phyloP scores from a whole-genome alignment of 2,113 vertebrate species.

The Sisor rabdophorus region DNA sequence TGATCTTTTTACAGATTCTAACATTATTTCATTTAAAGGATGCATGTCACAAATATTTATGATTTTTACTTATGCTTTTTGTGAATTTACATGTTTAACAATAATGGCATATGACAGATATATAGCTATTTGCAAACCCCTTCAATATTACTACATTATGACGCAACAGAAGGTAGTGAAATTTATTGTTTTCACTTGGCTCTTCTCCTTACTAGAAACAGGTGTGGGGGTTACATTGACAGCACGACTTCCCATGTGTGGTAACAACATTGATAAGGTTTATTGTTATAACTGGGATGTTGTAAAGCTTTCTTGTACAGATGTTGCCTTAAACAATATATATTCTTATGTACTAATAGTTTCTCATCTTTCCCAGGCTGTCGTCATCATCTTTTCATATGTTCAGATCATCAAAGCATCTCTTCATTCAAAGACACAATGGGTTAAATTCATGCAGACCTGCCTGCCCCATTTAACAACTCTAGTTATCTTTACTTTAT shows the following conservation, averaged over 20 bases:
- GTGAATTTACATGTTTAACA: constrained; percentile 63
- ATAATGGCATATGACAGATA: constrained; percentile 71
- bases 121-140: constrained; percentile 65
- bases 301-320: constrained; percentile 58
- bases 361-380: constrained; percentile 36
- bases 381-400: constrained; percentile 45
- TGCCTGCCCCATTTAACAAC: constrained; percentile 45
- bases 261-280: constrained; percentile 58
- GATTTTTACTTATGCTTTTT: constrained; percentile 43
- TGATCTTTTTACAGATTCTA: constrained; percentile 56
- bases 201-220: constrained; percentile 16
- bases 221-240: constrained; percentile 38
- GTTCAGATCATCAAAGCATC: constrained; percentile 27
- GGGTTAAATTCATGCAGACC: constrained; percentile 41
- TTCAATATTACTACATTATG: constrained; percentile 64
- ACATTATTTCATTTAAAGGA: constrained; percentile 56
- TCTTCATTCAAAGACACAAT: constrained; percentile 26
- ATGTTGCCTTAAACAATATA: neutral
- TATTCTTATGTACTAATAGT: constrained; percentile 1
- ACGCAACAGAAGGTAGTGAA: constrained; percentile 39
- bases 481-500: constrained; percentile 42
- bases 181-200: constrained; percentile 36
- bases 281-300: constrained; percentile 66
- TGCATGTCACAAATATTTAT: constrained; percentile 62
- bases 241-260: constrained; percentile 53